Percentiles rank a stretch among this genome's conserved stretches.
Conservation (phyloP, 2,113 vertebrate genomes). For the Ondatra zibethicus region DNA sequence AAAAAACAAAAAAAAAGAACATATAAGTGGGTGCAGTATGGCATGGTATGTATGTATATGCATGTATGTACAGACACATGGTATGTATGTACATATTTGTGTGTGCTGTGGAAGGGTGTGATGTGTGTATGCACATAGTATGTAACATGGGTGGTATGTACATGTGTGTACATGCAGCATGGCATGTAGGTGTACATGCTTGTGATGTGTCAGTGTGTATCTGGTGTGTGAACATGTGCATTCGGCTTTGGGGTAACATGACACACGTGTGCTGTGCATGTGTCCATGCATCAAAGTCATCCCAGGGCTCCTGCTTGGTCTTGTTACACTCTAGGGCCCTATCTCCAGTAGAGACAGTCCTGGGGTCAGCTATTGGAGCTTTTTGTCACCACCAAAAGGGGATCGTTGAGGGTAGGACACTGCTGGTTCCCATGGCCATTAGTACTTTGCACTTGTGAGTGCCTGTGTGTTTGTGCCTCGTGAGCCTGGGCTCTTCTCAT, state of each 20-base stretch:
- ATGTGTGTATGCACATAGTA: too few relatives aligned
- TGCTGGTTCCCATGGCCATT: fast-evolving
- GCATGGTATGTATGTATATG: not conserved
- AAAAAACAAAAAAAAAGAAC: too few relatives aligned
- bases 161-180: not conserved
- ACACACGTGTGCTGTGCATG: not conserved
- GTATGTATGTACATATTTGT: not conserved
- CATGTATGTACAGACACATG: too few relatives aligned
- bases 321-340: not conserved
- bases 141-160: not conserved
- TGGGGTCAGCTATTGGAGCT: not conserved
- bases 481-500: fast-evolving
- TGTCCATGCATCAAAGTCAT: not conserved
- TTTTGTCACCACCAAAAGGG: not conserved
- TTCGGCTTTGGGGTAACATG: not conserved
- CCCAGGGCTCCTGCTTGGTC: not conserved
- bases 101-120: not conserved
- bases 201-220: too few relatives aligned
- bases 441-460: fast-evolving
- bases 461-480: fast-evolving
- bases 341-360: not conserved
- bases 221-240: not conserved
- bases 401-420: fast-evolving
- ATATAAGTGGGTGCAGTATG: not conserved
- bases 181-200: not conserved